Percentiles rank a stretch among this genome's conserved stretches.
Evolutionary conservation across 1,140 invertebrate species (phyloP).

Genomic region (Drosophila murphyi): DNA sequence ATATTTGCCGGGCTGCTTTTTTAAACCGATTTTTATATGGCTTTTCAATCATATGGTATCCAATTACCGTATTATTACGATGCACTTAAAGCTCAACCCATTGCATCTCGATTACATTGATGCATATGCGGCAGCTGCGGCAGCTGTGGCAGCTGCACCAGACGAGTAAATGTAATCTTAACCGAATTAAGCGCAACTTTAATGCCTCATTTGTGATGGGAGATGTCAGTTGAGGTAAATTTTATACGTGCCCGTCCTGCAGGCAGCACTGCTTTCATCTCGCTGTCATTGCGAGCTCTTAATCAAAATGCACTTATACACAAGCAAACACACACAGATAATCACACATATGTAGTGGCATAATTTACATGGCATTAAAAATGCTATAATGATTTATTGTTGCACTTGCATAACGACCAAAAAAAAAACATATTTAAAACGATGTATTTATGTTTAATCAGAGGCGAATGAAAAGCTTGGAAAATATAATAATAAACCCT

Average conservation of each 20-base stretch:
- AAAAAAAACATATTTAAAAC: conserved; percentile 73
- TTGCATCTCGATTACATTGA: conserved; percentile 7
- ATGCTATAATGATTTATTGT: conserved; percentile 75
- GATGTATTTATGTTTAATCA: conserved; percentile 71
- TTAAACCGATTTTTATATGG: not conserved
- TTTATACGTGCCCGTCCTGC: conserved; percentile 7
- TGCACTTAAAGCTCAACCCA: conserved; percentile 18
- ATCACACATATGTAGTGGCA: conserved; percentile 46
- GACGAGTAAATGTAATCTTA: conserved; percentile 25
- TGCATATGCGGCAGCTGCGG: too few relatives aligned
- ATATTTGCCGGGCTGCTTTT: not conserved
- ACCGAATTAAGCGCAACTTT: conserved; percentile 36
- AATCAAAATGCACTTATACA: conserved; percentile 21
- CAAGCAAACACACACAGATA: conserved; percentile 24
- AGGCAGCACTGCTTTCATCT: conserved; percentile 19
- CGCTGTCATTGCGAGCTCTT: conserved; percentile 49
- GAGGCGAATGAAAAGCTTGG: conserved; percentile 39
- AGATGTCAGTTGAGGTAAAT: conserved; percentile 30
- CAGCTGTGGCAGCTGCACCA: not conserved
- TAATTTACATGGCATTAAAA: conserved; percentile 80
- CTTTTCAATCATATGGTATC: conserved; percentile 3
- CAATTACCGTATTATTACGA: conserved; percentile 27
- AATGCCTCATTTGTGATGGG: conserved; percentile 42
- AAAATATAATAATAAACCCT: conserved; percentile 38
- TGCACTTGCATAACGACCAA: conserved; percentile 47